Evolutionary conservation across 1,140 invertebrate species (phyloP), one percentile per base, ranked within the genome.

Genomic region (Meteorus sp.): DNA sequence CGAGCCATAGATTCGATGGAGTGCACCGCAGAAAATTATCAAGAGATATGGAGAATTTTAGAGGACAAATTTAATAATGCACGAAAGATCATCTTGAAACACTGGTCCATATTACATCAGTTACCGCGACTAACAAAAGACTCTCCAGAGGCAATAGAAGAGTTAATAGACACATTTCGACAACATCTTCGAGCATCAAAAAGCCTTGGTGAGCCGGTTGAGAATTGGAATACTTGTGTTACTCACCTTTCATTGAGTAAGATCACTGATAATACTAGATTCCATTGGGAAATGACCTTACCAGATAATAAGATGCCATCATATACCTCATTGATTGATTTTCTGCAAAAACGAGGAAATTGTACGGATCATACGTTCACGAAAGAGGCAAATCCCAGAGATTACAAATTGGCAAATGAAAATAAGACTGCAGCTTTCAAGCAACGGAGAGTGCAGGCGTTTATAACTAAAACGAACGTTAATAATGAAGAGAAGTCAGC

Each of bases 21-120:
- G 20, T 20, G 2, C 4, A 57, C 55, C 8, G 55, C 11, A 1
- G 31, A 45, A 20, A 52, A 52, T 33, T 59, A 59, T 23, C 1
- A 31, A 3, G 17, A 17, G n/a, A 35, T 20, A 4, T 59, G 57
- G 57, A 20, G 29, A 4, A 17, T 59, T 25, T 22, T 59, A 25
- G 33, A 22, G 2, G 6, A 5, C 5, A 52, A 59, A 44, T 52
- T 47, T 22, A 39, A 59, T 15, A 52, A 59, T n/a, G 7, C 47
- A 2, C 20, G 57, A 1, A 23, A 52, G n/a, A 23, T 39, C 3
- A 39, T 59, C 19, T 20, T 39, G 11, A 33, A 37, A 11, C 57
- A 44, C 19, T 44, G 35, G 22, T 20, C 20, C 13, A 1, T 44
- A 3, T 9, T 59, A 0, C 13, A 29, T 2, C 25, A 56, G 17